Conservation (phyloP, 2,797 vertebrate genomes). For the Zenarchopterus dispar region DNA sequence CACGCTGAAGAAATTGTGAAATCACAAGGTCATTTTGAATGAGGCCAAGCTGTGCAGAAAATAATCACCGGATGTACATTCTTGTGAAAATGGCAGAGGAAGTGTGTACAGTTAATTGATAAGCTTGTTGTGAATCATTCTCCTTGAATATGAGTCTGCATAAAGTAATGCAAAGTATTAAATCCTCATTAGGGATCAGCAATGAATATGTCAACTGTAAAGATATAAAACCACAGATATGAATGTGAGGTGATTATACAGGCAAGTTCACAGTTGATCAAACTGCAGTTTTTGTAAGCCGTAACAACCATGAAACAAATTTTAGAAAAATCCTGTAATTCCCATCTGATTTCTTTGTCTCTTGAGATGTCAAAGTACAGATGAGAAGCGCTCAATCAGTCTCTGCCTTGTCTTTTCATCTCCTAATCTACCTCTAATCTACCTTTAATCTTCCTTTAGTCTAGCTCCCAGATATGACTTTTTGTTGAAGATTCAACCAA, state of each 20-base stretch:
- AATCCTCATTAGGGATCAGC: neutral
- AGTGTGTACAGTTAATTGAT: constrained; percentile 21
- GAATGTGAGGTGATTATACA: neutral
- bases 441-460: too few relatives aligned
- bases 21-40: neutral
- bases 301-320: neutral
- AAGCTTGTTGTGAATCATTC: constrained; percentile 21
- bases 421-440: neutral
- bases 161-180: neutral
- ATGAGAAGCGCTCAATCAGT: neutral
- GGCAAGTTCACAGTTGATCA: neutral
- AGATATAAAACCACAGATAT: neutral
- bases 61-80: neutral
- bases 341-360: neutral
- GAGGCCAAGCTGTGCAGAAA: neutral
- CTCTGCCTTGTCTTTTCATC: neutral
- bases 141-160: neutral
- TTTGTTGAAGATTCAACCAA: neutral
- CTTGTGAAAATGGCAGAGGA: neutral
- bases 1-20: neutral
- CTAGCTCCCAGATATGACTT: too few relatives aligned
- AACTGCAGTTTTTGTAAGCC: neutral
- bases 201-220: neutral
- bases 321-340: neutral
- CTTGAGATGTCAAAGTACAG: neutral